Base-by-base conservation (phyloP, 2,797 vertebrate species). In the Tenualosa ilisha region DNA sequence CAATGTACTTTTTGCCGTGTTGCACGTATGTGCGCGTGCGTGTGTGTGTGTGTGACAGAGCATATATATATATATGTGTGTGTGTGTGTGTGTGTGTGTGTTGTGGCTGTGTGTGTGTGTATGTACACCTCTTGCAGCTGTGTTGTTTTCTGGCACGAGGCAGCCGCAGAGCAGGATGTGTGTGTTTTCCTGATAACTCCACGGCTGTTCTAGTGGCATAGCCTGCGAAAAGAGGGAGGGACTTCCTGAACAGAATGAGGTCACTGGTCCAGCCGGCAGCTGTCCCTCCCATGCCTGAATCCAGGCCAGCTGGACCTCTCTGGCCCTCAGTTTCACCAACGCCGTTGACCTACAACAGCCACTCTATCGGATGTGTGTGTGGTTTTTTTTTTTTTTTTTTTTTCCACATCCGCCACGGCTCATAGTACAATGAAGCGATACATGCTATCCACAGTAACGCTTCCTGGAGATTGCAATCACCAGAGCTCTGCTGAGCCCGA, bases 141-240 rank as follows among this genome's bases (percentile, higher is more conserved):
- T 86, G 51, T 82, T 79, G 72, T 79, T 79, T 43, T 43, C n/a
- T 79, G 72, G 72, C 72, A 46, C 72, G 20, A 22, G 68, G 68
- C 68, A 40, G 13, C 68, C 68, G 31, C 68, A 37, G 72, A 13
- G 53, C 81, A 92, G 92, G 91, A 93, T 90, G 90, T 88, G 88
- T 93, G 90, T 84, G 50, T 87, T 59, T 86, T 86, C 81, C 85
- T 88, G 93, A 94, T 93, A 93, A 92, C 86, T 56, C 54, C 17
- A 40, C 85, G 59, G 63, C 26, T 85, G 81, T 82, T 65, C 84
- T 79, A 84, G 75, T 17, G 84, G 81, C 84, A 72, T 24, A 51
- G 61, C 54, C 86, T 85, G 75, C 63, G 84, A 83, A 63, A 87
- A 87, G 84, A 83, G 26, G 26, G 65, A 82, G 86, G 83, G 79